Base-by-base conservation (phyloP, 2,888 invertebrate genomes). In the Cephus sareptanus region DNA sequence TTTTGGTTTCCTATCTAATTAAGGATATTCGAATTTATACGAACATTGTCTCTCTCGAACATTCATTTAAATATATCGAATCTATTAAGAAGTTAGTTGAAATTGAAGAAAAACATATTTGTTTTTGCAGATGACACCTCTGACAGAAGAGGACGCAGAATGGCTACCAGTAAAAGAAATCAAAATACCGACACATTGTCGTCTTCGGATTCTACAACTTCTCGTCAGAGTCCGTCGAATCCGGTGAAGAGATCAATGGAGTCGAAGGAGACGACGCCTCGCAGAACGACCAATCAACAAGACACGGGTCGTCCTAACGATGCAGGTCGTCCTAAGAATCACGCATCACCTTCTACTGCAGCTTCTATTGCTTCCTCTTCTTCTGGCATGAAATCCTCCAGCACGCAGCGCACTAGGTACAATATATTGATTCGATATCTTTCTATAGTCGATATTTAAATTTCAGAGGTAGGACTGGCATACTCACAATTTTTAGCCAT, bases 61-160 rank as follows among this genome's bases (percentile, higher is more conserved):
- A 2, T 56, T 9, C 9, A 9, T 23, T 56, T 2, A 15, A 56
- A 6, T 23, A 56, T 23, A 56, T 23, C 56, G 56, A 15, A 73
- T 40, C 74, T 34, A 1, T 30, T 79, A n/a, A 79, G 76, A 33
- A 81, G 79, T 77, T 91, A 77, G 85, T 91, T 68, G 91, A 91
- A 2, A 85, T 88, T 23, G 89, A 91, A 82, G 90, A 90, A 84
- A 56, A 74, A 40, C 82, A 80, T 83, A 74, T 82, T 86, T 37
- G 88, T 88, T 3, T 76, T 90, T 71, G 88, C 89, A 80, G 91
- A 91, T 80, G 87, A 92, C 75, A 83, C 84, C 35, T 85, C 75
- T 73, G 85, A 85, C 34, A 83, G 83, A 77, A 80, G 86, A 74
- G 56, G 56, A 56, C 23, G 56, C 56, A 56, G 82, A 83, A 85